Evolutionary conservation across 35 echinoderm and acorn worm genomes (phyloP).

Genomic region (Eucidaris tribuloides): DNA sequence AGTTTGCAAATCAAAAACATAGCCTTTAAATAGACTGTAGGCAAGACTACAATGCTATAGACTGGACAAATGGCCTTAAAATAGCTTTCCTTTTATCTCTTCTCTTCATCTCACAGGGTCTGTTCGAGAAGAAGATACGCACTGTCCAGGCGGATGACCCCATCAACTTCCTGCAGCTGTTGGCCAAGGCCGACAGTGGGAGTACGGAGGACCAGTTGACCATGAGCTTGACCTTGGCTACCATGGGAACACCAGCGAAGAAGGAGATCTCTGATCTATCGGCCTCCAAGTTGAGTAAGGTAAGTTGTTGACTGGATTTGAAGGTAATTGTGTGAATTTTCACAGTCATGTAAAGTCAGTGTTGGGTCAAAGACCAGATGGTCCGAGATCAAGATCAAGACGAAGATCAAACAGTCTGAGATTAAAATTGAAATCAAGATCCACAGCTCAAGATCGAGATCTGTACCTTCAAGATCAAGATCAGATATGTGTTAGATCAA

Average conservation of each 20-base stretch:
- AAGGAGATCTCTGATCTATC: conserved; percentile 83
- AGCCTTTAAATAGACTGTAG: too few relatives aligned
- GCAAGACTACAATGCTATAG: too few relatives aligned
- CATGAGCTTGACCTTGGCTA: conserved; percentile 89
- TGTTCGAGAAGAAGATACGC: conserved; percentile 77
- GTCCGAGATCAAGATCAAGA: too few relatives aligned
- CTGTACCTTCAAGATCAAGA: too few relatives aligned
- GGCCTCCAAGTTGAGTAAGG: conserved; percentile 92
- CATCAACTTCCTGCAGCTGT: conserved; percentile 93
- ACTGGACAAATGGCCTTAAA: neutral
- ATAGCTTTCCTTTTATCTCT: neutral
- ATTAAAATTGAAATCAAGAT: too few relatives aligned
- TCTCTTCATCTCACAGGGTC: conserved; percentile 40
- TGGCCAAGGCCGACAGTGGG: conserved; percentile 81
- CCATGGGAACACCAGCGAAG: conserved; percentile 86
- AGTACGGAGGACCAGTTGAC: conserved; percentile 94
- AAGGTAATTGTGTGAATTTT: neutral
- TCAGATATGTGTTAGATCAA: too few relatives aligned
- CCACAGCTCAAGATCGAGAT: too few relatives aligned
- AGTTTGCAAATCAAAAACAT: too few relatives aligned
- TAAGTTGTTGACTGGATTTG: neutral
- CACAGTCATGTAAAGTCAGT: too few relatives aligned
- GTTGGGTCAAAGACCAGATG: too few relatives aligned
- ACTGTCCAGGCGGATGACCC: conserved; percentile 94
- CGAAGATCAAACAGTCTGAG: too few relatives aligned